Evolutionary conservation across 1,140 invertebrate species (phyloP), one percentile per base, ranked within the genome.

Genomic region (Mycetomoellerius zeteki): DNA sequence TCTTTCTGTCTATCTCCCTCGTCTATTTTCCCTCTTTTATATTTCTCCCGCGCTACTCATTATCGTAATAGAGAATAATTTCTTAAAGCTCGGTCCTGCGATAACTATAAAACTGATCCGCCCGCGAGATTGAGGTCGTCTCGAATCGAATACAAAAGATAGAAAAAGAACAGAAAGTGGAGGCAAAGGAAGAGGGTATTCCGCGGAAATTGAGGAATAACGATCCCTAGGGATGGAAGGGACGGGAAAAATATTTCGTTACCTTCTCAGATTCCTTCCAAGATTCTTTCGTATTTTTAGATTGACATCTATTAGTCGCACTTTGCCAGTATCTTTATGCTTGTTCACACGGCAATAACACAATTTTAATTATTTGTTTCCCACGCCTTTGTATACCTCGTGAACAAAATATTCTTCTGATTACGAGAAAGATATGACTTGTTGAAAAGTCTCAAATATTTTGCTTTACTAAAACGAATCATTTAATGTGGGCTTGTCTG

Each of bases 51-150:
- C 54, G 43, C 81, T 62, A 24, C 73, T 86, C 88, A 85, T 89
- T 91, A 89, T 75, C 86, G 77, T 88, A 86, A 89, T 89, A 87
- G 73, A 77, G 82, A 85, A 81, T 65, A 86, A 91, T 91, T 86
- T 88, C 80, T 91, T 86, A 86, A 72, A 85, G 37, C 85, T 50
- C 72, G 72, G 33, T 4, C 16, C 67, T 62, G 84, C 37, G 69
- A 86, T 60, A 33, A 62, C 65, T 75, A 60, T 65, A 77, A 80
- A 75, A 84, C 64, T 65, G 69, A 71, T 37, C 62, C 77, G 54
- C 75, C 47, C 52, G 24, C 86, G 72, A 76, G 56, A 87, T 87
- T 85, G 69, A 85, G 81, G 80, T 71, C 71, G 80, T 8, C 37
- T 76, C 19, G 62, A 78, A 88, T 89, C 82, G 88, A 86, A 76